Evolutionary conservation across 2,888 invertebrate species (phyloP).

Genomic region (Melanostoma mellinum): DNA sequence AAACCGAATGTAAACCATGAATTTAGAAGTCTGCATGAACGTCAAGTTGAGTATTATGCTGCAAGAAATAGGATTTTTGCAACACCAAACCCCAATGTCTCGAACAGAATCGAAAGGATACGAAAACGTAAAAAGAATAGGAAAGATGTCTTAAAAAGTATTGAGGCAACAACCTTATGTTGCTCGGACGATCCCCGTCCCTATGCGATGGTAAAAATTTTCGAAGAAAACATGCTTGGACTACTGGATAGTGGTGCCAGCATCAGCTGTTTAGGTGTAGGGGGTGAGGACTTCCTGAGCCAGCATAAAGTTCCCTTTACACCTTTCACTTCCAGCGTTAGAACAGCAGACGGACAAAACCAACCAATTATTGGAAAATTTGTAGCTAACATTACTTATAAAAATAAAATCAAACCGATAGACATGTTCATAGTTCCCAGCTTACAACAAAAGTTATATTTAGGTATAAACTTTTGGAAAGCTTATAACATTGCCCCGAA

Average conservation of each 20-base stretch:
- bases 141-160: background rate
- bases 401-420: background rate
- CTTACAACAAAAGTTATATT: slow-evolving; percentile 27
- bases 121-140: background rate
- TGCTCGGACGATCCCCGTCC: background rate
- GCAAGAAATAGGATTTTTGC: background rate
- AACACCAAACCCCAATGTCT: too few species aligned
- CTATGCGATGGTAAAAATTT: background rate
- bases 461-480: slow-evolving; percentile 59
- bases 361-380: slow-evolving; percentile 5
- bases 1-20: too few species aligned
- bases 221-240: background rate
- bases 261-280: background rate
- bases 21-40: too few species aligned
- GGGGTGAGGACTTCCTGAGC: background rate
- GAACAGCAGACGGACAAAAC: slow-evolving; percentile 3
- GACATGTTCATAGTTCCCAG: background rate
- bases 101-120: background rate
- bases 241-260: slow-evolving; percentile 11
- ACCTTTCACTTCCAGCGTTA: background rate
- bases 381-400: background rate
- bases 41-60: too few species aligned
- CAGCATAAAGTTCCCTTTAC: background rate
- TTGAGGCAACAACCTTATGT: slow-evolving; percentile 12
- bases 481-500: slow-evolving; percentile 33